phyloP scores from a whole-genome alignment of 2,113 vertebrate genomes.

The Azemiops feae region DNA sequence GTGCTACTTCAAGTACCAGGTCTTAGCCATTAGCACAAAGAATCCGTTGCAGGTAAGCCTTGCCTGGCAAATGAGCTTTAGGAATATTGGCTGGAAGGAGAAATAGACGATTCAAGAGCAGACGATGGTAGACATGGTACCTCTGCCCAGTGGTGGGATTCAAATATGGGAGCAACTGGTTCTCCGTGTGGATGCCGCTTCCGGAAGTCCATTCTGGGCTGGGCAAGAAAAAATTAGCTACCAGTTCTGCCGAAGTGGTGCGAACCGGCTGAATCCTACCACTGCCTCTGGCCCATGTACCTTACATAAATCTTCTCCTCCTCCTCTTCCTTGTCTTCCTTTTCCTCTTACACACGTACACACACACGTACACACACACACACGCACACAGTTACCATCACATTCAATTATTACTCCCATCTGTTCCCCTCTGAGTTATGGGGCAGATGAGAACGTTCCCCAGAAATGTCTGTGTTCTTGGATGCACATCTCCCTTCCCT shows the following conservation, averaged over 20 bases:
- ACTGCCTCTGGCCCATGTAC: not conserved
- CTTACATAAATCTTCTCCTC: not conserved
- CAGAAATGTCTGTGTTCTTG: not conserved
- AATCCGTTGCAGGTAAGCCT: conserved; percentile 88
- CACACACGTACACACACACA: too few relatives aligned
- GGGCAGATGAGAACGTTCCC: not conserved
- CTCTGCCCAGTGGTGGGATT: not conserved
- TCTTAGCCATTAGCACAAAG: conserved; percentile 93
- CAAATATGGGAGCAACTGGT: too few relatives aligned
- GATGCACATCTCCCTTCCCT: not conserved
- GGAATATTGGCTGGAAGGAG: not conserved
- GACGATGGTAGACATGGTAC: not conserved
- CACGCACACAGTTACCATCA: not conserved
- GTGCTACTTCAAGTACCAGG: conserved; percentile 95
- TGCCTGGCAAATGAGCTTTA: not conserved
- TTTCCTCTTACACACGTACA: too few relatives aligned
- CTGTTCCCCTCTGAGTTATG: not conserved
- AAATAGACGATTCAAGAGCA: not conserved
- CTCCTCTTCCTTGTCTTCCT: too few relatives aligned
- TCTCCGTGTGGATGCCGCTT: too few relatives aligned
- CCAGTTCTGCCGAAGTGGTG: too few relatives aligned
- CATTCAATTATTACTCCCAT: too few relatives aligned
- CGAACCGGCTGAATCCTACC: too few relatives aligned
- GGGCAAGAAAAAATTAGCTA: too few relatives aligned
- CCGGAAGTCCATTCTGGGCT: too few relatives aligned